These are phyloP conservation scores for Pseudorasbora parva DNA, from an alignment of 2,113 vertebrate genomes.

Conservation along the genomic window DNA sequence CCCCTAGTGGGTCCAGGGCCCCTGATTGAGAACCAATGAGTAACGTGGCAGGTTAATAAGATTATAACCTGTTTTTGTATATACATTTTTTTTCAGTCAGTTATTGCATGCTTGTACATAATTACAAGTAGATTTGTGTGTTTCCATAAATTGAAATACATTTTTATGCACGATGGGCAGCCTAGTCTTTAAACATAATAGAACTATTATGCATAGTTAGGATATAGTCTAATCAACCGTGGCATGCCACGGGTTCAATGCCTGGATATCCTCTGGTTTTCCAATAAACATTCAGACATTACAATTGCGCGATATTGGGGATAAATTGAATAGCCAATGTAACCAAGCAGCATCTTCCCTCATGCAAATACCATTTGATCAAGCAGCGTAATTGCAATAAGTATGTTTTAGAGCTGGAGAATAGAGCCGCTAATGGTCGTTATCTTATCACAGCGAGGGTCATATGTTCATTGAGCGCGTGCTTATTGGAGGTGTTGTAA, in stretches of 20 bases:
- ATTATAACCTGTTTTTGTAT: not conserved
- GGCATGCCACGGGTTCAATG: not conserved
- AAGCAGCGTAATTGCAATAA: conserved; percentile 67
- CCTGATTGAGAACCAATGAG: not conserved
- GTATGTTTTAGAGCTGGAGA: conserved; percentile 60
- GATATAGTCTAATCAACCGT: conserved; percentile 29
- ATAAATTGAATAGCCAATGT: conserved; percentile 51
- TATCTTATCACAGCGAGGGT: conserved; percentile 70
- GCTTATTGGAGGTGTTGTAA: conserved; percentile 73
- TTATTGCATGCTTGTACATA: not conserved
- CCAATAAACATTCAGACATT: conserved; percentile 36
- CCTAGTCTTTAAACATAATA: conserved; percentile 3
- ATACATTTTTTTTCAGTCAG: not conserved
- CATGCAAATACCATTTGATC: conserved; percentile 65
- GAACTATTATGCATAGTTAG: not conserved
- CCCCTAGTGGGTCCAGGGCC: not conserved
- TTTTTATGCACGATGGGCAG: not conserved
- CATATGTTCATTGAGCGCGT: conserved; percentile 64
- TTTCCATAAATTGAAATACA: conserved; percentile 5
- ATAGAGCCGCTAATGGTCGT: conserved; percentile 73
- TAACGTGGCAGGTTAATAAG: not conserved
- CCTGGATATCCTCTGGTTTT: conserved; percentile 28
- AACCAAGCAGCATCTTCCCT: conserved; percentile 45
- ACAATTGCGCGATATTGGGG: conserved; percentile 30
- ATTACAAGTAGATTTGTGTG: not conserved